Conservation (phyloP, 2,113 vertebrate genomes). For the Greenwoodochromis staneri region DNA sequence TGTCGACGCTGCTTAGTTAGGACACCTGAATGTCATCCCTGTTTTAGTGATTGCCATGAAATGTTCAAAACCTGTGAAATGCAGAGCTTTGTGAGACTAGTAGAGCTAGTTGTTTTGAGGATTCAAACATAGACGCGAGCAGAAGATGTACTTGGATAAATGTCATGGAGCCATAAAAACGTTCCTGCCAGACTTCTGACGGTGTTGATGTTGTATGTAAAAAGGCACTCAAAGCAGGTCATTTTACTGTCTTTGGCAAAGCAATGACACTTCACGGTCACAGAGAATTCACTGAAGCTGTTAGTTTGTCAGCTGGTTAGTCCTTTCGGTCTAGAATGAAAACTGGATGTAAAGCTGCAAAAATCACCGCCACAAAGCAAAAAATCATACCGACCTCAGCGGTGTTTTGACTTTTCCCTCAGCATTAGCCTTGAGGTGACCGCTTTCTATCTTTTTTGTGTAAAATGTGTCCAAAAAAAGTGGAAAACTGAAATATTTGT, state of each 20-base stretch:
- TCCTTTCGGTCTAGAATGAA: not conserved
- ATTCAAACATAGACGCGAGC: not conserved
- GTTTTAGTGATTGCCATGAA: not conserved
- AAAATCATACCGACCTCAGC: not conserved
- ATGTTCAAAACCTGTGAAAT: not conserved
- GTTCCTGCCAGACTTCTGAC: not conserved
- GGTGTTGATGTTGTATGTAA: not conserved
- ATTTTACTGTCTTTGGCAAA: not conserved
- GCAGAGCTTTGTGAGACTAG: not conserved
- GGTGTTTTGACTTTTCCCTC: not conserved
- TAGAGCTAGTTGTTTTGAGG: not conserved
- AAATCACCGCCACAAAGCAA: not conserved
- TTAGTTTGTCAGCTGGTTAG: not conserved
- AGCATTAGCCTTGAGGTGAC: not conserved
- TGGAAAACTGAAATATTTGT: not conserved
- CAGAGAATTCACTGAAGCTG: not conserved
- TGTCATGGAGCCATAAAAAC: not conserved
- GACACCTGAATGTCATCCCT: not conserved
- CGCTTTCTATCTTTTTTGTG: not conserved
- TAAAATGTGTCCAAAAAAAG: not conserved
- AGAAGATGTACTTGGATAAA: not conserved
- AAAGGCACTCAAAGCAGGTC: not conserved
- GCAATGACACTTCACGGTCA: not conserved
- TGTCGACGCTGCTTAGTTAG: not conserved
- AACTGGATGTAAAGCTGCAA: not conserved